phyloP scores from a whole-genome alignment of 1,140 invertebrate species.

The Coenobita brevimanus region DNA sequence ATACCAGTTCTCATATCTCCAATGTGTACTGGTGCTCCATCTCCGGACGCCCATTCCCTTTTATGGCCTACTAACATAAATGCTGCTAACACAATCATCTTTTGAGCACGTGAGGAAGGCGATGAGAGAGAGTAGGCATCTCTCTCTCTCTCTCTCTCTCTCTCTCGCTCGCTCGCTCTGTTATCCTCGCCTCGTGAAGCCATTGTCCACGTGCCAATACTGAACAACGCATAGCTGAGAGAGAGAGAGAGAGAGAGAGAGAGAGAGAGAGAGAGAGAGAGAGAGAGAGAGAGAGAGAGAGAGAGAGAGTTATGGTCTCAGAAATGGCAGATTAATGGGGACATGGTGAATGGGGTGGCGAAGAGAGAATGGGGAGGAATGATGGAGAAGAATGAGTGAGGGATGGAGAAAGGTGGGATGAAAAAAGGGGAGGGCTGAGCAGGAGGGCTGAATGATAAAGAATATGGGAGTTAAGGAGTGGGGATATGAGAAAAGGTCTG shows the following conservation, averaged over 20 bases:
- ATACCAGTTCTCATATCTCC: too few relatives aligned
- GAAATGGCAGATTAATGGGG: neutral
- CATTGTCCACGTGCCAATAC: too few relatives aligned
- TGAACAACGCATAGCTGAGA: too few relatives aligned
- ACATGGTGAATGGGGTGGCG: neutral
- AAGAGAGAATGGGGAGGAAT: neutral
- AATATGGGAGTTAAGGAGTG: neutral
- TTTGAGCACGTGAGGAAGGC: too few relatives aligned
- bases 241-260: conserved; percentile 25
- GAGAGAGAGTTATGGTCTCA: neutral
- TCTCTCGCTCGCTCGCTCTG: too few relatives aligned
- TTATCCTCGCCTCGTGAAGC: too few relatives aligned
- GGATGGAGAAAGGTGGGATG: neutral
- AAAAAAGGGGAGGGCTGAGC: neutral
- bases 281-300: conserved; percentile 25
- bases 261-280: conserved; percentile 25
- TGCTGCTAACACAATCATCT: too few relatives aligned
- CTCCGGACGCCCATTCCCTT: too few relatives aligned
- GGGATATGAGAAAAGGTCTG: neutral
- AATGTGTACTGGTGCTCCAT: too few relatives aligned
- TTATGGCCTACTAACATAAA: too few relatives aligned
- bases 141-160: too few relatives aligned
- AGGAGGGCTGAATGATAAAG: neutral
- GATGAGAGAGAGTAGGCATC: too few relatives aligned
- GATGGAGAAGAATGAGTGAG: neutral